Conservation (phyloP, 2,888 invertebrate genomes). For the Altica lythri region DNA sequence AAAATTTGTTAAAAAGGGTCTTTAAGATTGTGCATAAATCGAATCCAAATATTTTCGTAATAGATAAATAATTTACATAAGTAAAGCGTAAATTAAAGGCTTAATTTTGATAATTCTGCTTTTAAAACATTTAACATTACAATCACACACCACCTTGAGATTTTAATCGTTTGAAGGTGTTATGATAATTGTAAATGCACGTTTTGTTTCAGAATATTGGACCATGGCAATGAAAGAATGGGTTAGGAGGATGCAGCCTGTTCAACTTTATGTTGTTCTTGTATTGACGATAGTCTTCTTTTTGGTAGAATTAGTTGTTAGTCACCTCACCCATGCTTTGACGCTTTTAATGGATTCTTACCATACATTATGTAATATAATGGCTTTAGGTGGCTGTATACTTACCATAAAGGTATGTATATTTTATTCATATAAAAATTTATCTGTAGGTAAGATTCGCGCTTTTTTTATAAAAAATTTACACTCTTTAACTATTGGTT, state of each 20-base stretch:
- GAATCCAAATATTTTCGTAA: too few relatives aligned
- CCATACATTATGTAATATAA: slow-evolving; percentile 91
- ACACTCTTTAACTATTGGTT: too few relatives aligned
- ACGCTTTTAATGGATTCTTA: slow-evolving; percentile 91
- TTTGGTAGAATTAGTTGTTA: slow-evolving; percentile 80
- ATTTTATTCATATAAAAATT: too few relatives aligned
- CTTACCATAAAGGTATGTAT: slow-evolving; percentile 74
- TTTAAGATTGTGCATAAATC: too few relatives aligned
- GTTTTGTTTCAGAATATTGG: too few relatives aligned
- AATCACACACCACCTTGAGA: background rate
- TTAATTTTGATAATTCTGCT: too few relatives aligned
- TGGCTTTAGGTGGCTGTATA: slow-evolving; percentile 81
- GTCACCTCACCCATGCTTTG: slow-evolving; percentile 88
- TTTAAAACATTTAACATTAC: too few relatives aligned
- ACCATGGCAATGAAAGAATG: slow-evolving; percentile 79
- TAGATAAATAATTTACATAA: too few relatives aligned
- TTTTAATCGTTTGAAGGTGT: background rate
- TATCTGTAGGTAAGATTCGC: too few relatives aligned
- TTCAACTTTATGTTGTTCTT: slow-evolving; percentile 74
- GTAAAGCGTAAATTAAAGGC: too few relatives aligned
- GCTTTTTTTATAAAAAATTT: too few relatives aligned
- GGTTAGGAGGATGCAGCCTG: slow-evolving; percentile 73
- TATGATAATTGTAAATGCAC: background rate
- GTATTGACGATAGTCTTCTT: slow-evolving; percentile 77
- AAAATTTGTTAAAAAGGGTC: too few relatives aligned